A percentile compares a stretch with the other conserved stretches of the same genome.
Conservation (phyloP, 2,113 vertebrate species). For the Otis tarda region DNA sequence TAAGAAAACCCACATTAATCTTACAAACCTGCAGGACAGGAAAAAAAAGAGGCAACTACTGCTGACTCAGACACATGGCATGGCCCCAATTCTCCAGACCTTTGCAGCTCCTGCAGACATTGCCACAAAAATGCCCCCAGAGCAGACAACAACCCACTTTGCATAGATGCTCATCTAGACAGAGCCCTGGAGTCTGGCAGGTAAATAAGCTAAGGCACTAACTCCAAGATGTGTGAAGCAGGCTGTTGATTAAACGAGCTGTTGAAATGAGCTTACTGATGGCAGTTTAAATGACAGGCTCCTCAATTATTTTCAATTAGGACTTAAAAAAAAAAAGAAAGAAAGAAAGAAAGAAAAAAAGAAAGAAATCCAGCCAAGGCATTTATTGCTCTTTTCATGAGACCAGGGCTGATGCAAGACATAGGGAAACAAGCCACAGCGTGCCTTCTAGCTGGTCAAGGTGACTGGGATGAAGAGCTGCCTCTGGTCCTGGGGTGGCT, state of each 20-base stretch:
- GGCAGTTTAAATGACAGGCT: neutral
- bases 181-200: neutral
- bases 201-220: neutral
- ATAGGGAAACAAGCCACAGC: neutral
- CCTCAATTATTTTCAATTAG: neutral
- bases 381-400: neutral
- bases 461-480: neutral
- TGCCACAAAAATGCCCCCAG: neutral
- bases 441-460: neutral
- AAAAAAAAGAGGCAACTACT: neutral
- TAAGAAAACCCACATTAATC: conserved; percentile 24
- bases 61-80: neutral
- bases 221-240: neutral
- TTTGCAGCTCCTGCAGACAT: neutral
- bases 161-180: neutral
- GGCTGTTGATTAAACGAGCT: neutral
- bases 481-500: neutral
- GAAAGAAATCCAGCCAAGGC: neutral
- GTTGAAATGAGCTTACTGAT: neutral
- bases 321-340: neutral
- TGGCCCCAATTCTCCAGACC: neutral
- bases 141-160: neutral
- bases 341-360: too few species aligned
- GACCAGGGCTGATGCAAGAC: neutral
- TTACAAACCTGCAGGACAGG: neutral